Percentiles rank a stretch among this genome's conserved stretches.
These are phyloP conservation scores for Eilema caniola DNA, from an alignment of 2,888 invertebrate species.

Conservation along the genomic window DNA sequence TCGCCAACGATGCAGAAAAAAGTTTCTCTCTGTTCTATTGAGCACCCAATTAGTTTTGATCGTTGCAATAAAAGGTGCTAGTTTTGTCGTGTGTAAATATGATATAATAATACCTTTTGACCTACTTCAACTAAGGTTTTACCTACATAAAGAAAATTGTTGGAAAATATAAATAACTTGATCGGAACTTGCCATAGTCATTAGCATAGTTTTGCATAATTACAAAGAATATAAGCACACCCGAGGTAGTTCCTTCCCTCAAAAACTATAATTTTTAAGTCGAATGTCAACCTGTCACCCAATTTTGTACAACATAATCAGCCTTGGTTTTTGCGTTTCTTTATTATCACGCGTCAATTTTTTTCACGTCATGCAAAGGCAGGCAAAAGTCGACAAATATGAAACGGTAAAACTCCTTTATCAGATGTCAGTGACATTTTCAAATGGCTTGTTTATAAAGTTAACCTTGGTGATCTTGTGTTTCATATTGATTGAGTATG, in stretches of 20 bases:
- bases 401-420: slow-evolving; percentile 11
- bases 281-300: slow-evolving; percentile 78
- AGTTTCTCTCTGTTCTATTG: slow-evolving; percentile 65
- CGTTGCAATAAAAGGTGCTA: slow-evolving; percentile 32
- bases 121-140: slow-evolving; percentile 37
- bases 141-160: neutral
- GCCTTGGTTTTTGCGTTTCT: slow-evolving; percentile 40
- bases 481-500: neutral
- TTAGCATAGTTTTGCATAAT: slow-evolving; percentile 72
- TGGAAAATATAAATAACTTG: slow-evolving; percentile 52
- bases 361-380: slow-evolving; percentile 47
- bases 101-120: slow-evolving; percentile 19
- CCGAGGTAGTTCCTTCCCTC: slow-evolving; percentile 56
- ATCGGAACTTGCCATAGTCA: slow-evolving; percentile 67
- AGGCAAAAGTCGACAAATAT: slow-evolving; percentile 22
- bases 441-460: neutral
- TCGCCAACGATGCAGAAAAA: slow-evolving; percentile 84
- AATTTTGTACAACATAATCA: slow-evolving; percentile 67
- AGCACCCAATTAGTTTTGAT: slow-evolving; percentile 64
- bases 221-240: slow-evolving; percentile 71
- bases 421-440: slow-evolving; percentile 9
- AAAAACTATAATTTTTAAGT: slow-evolving; percentile 65
- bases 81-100: slow-evolving; percentile 27
- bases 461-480: neutral
- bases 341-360: slow-evolving; percentile 49